These are phyloP conservation scores for Zalophus californianus DNA, from an alignment of 2,797 vertebrate species.

Conservation along the genomic window DNA sequence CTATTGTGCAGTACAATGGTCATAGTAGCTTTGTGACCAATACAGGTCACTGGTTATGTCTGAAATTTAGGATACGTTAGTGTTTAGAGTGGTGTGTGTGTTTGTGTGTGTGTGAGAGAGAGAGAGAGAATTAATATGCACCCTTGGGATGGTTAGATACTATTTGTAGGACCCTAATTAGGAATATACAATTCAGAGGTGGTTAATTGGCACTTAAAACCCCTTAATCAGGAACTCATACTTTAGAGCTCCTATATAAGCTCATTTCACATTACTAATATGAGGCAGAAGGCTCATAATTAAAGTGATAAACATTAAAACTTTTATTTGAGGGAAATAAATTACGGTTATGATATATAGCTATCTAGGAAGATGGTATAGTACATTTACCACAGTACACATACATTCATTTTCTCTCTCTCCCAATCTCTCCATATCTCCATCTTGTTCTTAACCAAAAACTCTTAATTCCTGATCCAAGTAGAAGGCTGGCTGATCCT, in stretches of 20 bases:
- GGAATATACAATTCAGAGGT: neutral
- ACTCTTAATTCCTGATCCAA: neutral
- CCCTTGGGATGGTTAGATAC: neutral
- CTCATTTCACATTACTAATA: conserved; percentile 27
- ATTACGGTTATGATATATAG: neutral
- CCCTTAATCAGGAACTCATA: conserved; percentile 2
- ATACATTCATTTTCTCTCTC: too few species aligned
- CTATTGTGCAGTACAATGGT: neutral
- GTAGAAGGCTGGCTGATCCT: neutral
- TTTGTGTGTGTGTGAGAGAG: neutral
- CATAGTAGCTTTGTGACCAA: neutral
- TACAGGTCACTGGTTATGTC: neutral
- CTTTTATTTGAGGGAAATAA: neutral
- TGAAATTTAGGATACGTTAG: neutral
- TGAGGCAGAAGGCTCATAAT: neutral
- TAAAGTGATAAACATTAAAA: conserved; percentile 10
- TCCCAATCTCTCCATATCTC: neutral
- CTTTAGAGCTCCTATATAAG: neutral
- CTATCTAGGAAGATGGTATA: neutral
- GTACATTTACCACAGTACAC: neutral
- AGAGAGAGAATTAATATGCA: neutral
- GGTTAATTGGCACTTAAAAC: neutral
- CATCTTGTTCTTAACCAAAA: neutral
- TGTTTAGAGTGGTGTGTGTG: neutral
- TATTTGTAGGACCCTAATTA: conserved; percentile 26